Evolutionary conservation across 2,888 invertebrate genomes (phyloP).

Genomic region (Latrodectus elegans): DNA sequence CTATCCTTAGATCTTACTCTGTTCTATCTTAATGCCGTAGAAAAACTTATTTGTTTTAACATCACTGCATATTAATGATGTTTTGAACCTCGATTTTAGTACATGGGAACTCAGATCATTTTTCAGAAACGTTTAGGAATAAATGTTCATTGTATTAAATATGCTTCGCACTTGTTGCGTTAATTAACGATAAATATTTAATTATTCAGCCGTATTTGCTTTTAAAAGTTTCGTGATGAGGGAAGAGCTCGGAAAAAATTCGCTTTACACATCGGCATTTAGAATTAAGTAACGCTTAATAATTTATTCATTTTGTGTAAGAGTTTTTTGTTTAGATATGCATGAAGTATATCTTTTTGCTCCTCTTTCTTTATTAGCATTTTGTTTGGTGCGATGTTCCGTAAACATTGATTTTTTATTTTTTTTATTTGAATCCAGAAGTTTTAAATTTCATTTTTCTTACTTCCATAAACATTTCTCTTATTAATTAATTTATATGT

Average conservation of each 20-base stretch:
- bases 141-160: constrained; percentile 32
- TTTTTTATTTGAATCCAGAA: background rate
- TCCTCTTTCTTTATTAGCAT: constrained; percentile 5
- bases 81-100: too few relatives aligned
- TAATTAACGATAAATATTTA: constrained; percentile 68
- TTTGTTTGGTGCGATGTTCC: constrained; percentile 17
- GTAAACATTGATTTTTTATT: background rate
- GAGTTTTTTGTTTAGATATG: background rate
- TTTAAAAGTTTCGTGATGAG: background rate
- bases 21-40: too few relatives aligned
- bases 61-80: too few relatives aligned
- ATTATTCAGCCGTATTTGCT: constrained; percentile 53
- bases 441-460: too few relatives aligned
- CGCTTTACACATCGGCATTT: background rate
- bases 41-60: too few relatives aligned
- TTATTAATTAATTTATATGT: too few relatives aligned
- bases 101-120: too few relatives aligned
- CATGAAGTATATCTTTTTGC: background rate
- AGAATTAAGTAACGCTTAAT: constrained; percentile 16
- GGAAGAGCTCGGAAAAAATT: constrained; percentile 15
- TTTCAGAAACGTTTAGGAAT: too few relatives aligned
- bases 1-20: too few relatives aligned
- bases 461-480: too few relatives aligned
- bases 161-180: constrained; percentile 50
- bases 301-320: constrained; percentile 52